These are phyloP conservation scores for Grammomys dolichurus DNA, from an alignment of 2,113 vertebrate species.

Conservation along the genomic window DNA sequence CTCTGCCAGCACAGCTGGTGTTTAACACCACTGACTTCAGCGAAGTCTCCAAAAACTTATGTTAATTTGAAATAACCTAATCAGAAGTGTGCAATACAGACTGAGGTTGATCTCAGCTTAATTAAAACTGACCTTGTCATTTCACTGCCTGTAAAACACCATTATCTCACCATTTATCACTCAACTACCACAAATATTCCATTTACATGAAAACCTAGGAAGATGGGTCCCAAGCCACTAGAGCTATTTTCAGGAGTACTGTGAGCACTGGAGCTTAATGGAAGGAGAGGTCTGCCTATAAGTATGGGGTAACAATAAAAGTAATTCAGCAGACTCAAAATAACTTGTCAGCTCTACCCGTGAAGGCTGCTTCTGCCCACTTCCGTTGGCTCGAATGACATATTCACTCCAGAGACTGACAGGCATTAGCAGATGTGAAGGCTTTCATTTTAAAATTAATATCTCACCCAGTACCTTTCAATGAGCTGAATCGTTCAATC, in stretches of 20 bases:
- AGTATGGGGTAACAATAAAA: slow-evolving; percentile 83
- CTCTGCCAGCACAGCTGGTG: slow-evolving; percentile 94
- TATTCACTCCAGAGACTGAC: slow-evolving; percentile 81
- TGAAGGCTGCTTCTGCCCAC: slow-evolving; percentile 76
- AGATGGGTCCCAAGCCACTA: slow-evolving; percentile 78
- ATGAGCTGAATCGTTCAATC: slow-evolving; percentile 80
- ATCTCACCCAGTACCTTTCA: slow-evolving; percentile 83
- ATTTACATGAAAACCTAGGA: slow-evolving; percentile 82
- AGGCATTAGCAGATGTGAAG: slow-evolving; percentile 82
- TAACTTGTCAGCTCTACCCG: slow-evolving; percentile 81
- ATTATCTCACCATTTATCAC: slow-evolving; percentile 87
- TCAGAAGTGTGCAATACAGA: slow-evolving; percentile 90
- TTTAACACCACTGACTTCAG: slow-evolving; percentile 92
- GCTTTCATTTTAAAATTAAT: slow-evolving; percentile 83
- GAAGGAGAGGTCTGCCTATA: slow-evolving; percentile 81
- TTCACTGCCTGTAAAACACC: slow-evolving; percentile 87
- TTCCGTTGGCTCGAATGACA: slow-evolving; percentile 78
- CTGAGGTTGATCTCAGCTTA: slow-evolving; percentile 90
- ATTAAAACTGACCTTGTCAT: slow-evolving; percentile 92
- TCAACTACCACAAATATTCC: slow-evolving; percentile 86
- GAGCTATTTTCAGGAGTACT: slow-evolving; percentile 84
- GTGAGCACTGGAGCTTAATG: slow-evolving; percentile 80
- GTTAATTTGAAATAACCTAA: slow-evolving; percentile 93
- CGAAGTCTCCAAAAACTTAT: slow-evolving; percentile 91
- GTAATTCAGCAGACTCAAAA: slow-evolving; percentile 84